Evolutionary conservation across 2,797 vertebrate genomes (phyloP), one percentile per base, ranked within the genome.

Genomic region (Serranus cabrilla): DNA sequence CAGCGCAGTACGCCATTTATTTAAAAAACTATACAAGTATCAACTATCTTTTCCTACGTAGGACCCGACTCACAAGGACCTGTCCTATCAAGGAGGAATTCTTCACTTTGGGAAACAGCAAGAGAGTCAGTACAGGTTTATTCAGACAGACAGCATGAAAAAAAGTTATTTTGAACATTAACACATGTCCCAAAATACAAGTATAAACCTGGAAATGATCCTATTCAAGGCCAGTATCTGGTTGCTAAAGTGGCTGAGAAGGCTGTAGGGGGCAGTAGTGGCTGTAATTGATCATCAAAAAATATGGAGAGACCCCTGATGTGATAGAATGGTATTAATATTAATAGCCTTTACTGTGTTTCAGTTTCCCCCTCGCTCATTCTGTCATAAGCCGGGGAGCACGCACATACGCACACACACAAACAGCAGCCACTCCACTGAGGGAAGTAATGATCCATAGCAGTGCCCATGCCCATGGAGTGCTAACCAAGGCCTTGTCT

Each of bases 281-380:
- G 87, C 80, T 92, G 52, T 68, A 87, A 82, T 39, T 74, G 69
- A 82, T 76, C 74, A 74, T 74, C 52, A 64, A 76, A 81, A 82
- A 84, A 80, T 58, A 77, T 74, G 73, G 81, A 89, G 75, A 71
- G 68, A 89, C 23, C 49, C 80, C 84, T 87, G 89, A 90, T 90
- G 50, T 79, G 90, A 91, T 84, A 81, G 69, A 81, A 82, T 88
- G 76, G 91, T 90, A 82, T 83, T 95, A 94, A 95, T 96, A 96
- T 96, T 94, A 95, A 89, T 90, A 87, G 76, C 66, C 80, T 75
- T 76, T 85, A 83, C 74, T 72, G 69, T 46, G 76, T 80, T 81
- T 80, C 71, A 55, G 56, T 76, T 80, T 69, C 54, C 49, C 64
- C 39, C 80, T 89, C 72, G 60, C 88, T 88, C 73, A 81, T 84